A percentile compares a stretch with the other conserved stretches of the same genome.
Conservation (phyloP, 1,140 invertebrate species). For the Trichonephila inaurata region DNA sequence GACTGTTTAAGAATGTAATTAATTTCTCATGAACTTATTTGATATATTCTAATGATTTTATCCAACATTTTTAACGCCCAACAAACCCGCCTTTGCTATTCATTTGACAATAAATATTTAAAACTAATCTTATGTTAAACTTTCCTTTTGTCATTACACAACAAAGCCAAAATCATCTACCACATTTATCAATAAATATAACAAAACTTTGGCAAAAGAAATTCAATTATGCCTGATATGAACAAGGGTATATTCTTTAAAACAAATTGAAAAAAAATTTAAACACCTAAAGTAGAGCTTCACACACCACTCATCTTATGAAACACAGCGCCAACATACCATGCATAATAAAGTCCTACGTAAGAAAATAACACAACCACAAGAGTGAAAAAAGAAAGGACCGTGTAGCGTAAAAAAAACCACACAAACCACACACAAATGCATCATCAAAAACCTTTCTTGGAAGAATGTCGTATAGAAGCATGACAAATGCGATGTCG, state of each 20-base stretch:
- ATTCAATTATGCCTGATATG: background rate
- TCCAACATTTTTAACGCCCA: background rate
- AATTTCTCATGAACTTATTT: too few species aligned
- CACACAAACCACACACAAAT: background rate
- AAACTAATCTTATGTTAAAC: too few species aligned
- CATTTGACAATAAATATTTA: background rate
- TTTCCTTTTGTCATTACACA: too few species aligned
- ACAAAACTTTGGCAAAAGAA: background rate
- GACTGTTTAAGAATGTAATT: too few species aligned
- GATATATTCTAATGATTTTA: too few species aligned
- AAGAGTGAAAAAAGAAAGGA: background rate
- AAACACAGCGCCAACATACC: background rate
- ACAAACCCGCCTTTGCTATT: background rate
- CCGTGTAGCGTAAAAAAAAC: background rate
- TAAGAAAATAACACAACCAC: background rate
- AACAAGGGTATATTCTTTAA: background rate
- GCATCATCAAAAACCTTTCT: conserved; percentile 15
- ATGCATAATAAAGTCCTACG: conserved; percentile 11
- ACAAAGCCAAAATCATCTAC: background rate
- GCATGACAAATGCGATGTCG: conserved; percentile 33
- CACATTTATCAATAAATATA: background rate
- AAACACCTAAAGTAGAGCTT: background rate
- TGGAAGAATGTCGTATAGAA: background rate
- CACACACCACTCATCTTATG: background rate
- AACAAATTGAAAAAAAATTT: background rate